Evolutionary conservation across 2,113 vertebrate genomes (phyloP), one percentile per base, ranked within the genome.

Genomic region (Mormoops blainvillei): DNA sequence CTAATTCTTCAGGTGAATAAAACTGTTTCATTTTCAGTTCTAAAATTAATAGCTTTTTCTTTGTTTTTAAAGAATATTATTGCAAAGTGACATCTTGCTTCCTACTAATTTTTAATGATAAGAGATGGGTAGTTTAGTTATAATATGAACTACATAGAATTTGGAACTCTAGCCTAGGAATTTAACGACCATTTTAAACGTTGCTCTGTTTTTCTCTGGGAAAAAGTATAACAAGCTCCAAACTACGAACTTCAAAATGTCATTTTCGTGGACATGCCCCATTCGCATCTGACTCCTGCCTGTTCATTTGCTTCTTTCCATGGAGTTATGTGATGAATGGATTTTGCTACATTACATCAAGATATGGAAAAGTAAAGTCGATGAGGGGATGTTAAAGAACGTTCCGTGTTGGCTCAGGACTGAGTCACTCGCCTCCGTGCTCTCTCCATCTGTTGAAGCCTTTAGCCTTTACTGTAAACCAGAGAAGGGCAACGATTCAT

Each of bases 181-280:
- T 63, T 78, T 67, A 86, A 86, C 9, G 3, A 50, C n/a, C 48
- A 52, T 81, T 81, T 81, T 86, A 68, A 95, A 77, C 65, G 81
- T 38, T 50, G 33, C 76, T 81, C 33, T 95, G 38, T 52, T 94
- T 94, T 94, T 78, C 80, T 48, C 41, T 28, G n/a, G 73, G 50
- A 58, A 76, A 70, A 92, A 86, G 36, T 43, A 76, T 86, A 81
- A 80, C 56, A 89, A 52, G 45, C 48, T 52, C 26, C 56, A 96
- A 94, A 94, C 61, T 68, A 89, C 89, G 93, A 87, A 88, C 50
- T 96, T 95, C 76, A 68, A 76, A 80, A 85, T 85, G 91, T 71
- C 71, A 80, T 95, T 68, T 91, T 91, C 71, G 74, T 63, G 73
- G 83, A 76, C 78, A 89, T 0, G 1, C 52, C 38, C 14, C 48